Percentiles rank a stretch among this genome's conserved stretches.
phyloP scores from a whole-genome alignment of 2,888 invertebrate species.

The Cephonodes hylas region DNA sequence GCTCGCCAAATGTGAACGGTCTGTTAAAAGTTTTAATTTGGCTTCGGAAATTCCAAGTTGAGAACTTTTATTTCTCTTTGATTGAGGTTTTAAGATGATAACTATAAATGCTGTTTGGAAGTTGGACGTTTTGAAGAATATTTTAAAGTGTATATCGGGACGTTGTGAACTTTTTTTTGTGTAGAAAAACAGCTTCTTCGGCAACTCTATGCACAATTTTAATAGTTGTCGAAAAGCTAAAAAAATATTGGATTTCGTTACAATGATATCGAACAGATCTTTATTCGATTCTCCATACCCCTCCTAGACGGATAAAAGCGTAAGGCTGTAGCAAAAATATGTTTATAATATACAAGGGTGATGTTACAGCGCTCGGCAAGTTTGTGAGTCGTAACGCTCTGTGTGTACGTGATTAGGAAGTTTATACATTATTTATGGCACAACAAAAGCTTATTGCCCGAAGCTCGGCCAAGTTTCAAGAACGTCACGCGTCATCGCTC shows the following conservation, averaged over 20 bases:
- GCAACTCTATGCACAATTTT: no score
- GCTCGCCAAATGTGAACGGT: background rate
- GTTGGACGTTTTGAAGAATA: background rate
- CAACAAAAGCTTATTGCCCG: slow-evolving; percentile 36
- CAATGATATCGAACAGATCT: no score
- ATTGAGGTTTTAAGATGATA: background rate
- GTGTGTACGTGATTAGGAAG: slow-evolving; percentile 20
- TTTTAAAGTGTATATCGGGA: no score
- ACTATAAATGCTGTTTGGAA: background rate
- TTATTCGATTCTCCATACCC: no score
- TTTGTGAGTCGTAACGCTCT: background rate
- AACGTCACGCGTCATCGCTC: slow-evolving; percentile 40
- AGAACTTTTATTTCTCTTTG: background rate
- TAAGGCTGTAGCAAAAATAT: background rate
- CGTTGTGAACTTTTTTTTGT: no score
- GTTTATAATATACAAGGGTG: background rate
- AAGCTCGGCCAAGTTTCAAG: slow-evolving; percentile 31
- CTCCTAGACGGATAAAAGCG: no score
- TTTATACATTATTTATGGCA: slow-evolving; percentile 40
- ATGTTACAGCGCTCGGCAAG: background rate
- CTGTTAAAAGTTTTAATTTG: slow-evolving; percentile 10
- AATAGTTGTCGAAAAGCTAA: no score
- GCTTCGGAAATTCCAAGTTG: background rate
- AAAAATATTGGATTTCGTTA: no score
- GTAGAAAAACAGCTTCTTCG: no score